Base-by-base conservation (phyloP, 2,888 invertebrate genomes). In the Celastrina argiolus region DNA sequence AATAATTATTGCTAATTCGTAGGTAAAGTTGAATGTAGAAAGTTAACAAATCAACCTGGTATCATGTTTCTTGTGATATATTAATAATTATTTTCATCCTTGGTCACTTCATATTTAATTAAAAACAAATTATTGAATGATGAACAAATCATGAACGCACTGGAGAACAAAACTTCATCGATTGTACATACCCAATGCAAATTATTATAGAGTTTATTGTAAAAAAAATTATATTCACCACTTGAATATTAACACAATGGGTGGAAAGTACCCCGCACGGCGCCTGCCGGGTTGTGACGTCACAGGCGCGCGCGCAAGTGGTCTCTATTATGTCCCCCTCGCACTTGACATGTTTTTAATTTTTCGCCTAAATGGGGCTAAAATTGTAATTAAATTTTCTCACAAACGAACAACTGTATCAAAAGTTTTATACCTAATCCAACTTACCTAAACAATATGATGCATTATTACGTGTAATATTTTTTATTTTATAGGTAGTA, bases 221-320 rank as follows among this genome's bases (percentile, higher is more conserved):
- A 69, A 69, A 65, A 69, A 81, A 81, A 79, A 78, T 79, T 76
- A 76, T 83, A 84, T 82, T 83, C 75, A 68, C 71, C 67, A 72
- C 74, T 75, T 71, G 78, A 79, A 76, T 75, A 79, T 84, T 85
- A 87, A 84, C 83, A 78, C 83, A 82, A 74, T 78, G 76, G 76
- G 59, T 66, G 31, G 59, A 66, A 59, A 71, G 73, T 69, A 70
- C 69, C 66, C 70, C 67, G 70, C 72, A 68, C 59, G 22, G 64
- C 69, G 41, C 68, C 51, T 65, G 68, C 73, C 72, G 71, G 71
- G 65, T 69, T 69, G 58, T 69, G 65, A 69, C 59, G 66, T 69
- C 56, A 69, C 31, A 61, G 58, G 41, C 66, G 68, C 68, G 69
- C 69, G 71, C 72, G 70, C 69, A 65, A 22, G 59, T 56, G 66